These are phyloP conservation scores for Drosophila nigricruria DNA, from an alignment of 2,888 invertebrate species.

Conservation along the genomic window DNA sequence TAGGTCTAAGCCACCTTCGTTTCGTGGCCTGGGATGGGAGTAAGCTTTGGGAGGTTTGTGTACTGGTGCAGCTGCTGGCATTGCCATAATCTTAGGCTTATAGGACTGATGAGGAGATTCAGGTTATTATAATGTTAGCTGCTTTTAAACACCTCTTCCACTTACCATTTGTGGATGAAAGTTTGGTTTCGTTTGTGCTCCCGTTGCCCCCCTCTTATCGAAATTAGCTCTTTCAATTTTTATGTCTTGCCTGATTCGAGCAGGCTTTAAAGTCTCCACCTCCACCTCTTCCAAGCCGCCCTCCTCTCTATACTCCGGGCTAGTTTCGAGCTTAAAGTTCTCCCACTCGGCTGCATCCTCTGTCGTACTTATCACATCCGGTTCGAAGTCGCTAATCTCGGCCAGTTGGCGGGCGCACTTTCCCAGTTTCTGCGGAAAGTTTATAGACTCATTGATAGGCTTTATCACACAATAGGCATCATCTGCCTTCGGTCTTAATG, in stretches of 20 bases:
- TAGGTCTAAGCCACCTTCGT: not conserved
- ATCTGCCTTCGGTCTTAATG: conserved; percentile 28
- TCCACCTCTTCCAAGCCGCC: not conserved
- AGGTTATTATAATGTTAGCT: too few relatives aligned
- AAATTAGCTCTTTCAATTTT: not conserved
- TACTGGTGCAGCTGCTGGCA: not conserved
- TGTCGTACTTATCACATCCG: conserved; percentile 51
- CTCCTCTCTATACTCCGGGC: not conserved
- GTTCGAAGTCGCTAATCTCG: conserved; percentile 72
- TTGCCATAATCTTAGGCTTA: not conserved
- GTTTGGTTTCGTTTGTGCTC: not conserved
- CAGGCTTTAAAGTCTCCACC: conserved; percentile 2
- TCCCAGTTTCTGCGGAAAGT: conserved; percentile 60
- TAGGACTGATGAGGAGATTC: not conserved
- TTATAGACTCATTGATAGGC: conserved; percentile 72
- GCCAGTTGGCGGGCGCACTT: conserved; percentile 49
- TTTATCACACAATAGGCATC: conserved; percentile 44
- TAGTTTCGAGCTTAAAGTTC: too few relatives aligned
- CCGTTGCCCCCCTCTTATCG: not conserved
- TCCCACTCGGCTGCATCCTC: conserved; percentile 24
- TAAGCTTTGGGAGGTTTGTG: not conserved
- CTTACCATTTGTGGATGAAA: not conserved
- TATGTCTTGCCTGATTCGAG: not conserved
- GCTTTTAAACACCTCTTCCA: not conserved
- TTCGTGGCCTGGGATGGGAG: not conserved